Evolutionary conservation across 1,140 invertebrate species (phyloP), one percentile per base, ranked within the genome.

Genomic region (Zaprionus vittiger): DNA sequence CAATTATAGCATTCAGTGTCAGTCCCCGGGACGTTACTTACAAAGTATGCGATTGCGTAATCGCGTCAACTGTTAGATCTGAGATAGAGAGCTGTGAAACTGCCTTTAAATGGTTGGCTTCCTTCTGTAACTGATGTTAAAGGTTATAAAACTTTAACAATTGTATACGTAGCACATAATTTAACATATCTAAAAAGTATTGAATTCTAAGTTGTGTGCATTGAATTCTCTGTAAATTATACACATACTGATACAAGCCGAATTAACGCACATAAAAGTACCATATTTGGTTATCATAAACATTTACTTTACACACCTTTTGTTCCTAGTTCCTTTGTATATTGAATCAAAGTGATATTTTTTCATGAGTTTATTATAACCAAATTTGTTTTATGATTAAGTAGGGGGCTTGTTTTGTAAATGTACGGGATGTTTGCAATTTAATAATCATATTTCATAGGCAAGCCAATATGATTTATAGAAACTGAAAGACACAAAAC

Each of bases 1-100:
- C 9, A 87, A 93, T 62, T 81, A 83, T 67, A 91, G 75, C 28
- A 85, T 83, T 20, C 72, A 80, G 15, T 93, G 92, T 55, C 73
- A 83, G 1, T 68, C 82, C 11, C 92, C 92, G 17, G 91, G 72
- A 20, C 80, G 77, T 44, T 91, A 82, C 77, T 91, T 92, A 31
- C 91, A 67, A 41, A 79, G 79, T n/a, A 73, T 79, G 41, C 81
- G 91, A 60, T 67, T 92, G 22, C 81, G 79, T 31, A 91, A 91
- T 37, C 63, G 71, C 0, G 66, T 38, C 6, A 79, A 56, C 5
- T 92, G 91, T 73, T 91, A 80, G 28, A 63, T 2, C 28, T 34
- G 31, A 34, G 31, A 11, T 52, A 59, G 22, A 4, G 28, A 28
- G 72, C 72, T 79, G 72, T 79, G 72, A 79, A 54, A 55, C 14